Evolutionary conservation across 2,113 vertebrate species (phyloP).

Genomic region (Tetrax tetrax): DNA sequence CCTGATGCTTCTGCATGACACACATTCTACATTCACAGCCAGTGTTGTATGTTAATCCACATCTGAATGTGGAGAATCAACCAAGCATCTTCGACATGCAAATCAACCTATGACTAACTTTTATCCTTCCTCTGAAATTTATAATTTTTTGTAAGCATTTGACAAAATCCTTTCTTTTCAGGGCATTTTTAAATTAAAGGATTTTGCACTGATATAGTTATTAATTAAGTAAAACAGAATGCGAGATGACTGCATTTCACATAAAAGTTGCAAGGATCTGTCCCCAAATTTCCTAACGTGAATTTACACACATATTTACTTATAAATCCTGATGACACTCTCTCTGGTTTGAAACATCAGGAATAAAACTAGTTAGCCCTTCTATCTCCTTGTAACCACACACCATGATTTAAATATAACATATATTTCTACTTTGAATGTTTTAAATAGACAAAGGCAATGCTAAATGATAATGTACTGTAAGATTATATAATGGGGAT

Average conservation of each 20-base stretch:
- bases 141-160: not conserved
- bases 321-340: not conserved
- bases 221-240: not conserved
- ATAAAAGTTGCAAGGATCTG: not conserved
- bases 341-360: not conserved
- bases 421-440: not conserved
- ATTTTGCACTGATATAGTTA: not conserved
- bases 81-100: not conserved
- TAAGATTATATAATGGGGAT: accelerated
- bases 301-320: not conserved
- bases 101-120: not conserved
- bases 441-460: not conserved
- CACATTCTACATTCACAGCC: not conserved
- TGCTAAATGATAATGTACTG: not conserved
- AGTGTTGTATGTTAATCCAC: not conserved
- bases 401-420: not conserved
- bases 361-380: not conserved
- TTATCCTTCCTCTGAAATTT: not conserved
- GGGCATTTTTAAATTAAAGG: not conserved
- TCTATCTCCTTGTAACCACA: not conserved
- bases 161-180: not conserved
- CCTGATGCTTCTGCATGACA: not conserved
- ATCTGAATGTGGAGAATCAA: not conserved
- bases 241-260: not conserved
- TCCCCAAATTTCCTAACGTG: not conserved